Base-by-base conservation (phyloP, 1,140 invertebrate species). In the Eufriesea mexicana region DNA sequence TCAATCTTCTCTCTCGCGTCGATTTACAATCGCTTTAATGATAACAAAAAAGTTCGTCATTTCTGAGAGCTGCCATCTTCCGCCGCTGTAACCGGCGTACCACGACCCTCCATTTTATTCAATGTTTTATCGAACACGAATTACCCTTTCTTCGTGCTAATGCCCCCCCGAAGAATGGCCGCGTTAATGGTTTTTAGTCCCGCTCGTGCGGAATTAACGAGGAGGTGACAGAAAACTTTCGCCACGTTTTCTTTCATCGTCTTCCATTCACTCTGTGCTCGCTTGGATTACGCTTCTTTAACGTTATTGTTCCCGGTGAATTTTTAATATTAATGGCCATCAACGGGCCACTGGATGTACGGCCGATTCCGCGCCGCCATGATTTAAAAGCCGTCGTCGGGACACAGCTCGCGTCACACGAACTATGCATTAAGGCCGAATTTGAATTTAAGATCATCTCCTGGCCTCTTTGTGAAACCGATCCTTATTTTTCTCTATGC, bases 281-380 rank as follows among this genome's bases (percentile, higher is more conserved):
- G 8, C 18, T 20, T 25, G 25, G 77, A 79, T 74, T 45, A 64
- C 47, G 55, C 18, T 73, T 74, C 79, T 73, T 54, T 74, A 62
- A 64, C 59, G 71, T 75, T 75, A 81, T 74, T 81, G 79, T 81
- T 55, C 71, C 35, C 49, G 12, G 20, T 35, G 80, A 59, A 77
- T 82, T 82, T 77, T 82, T 82, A 77, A 82, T 82, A 82, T 77
- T 82, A 82, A 82, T 82, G 45, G 16, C 73, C 80, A 5, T 57
- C 61, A 47, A 28, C 23, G 20, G 2, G 18, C n/a, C 10, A 18
- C 18, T 10, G 72, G 51, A 54, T 42, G 64, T n/a, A 20, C 23
- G 5, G 2, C 25, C 70, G 23, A 64, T 73, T 62, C 20, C 28
- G 45, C 54, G 14, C 12, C n/a, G 7, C 42, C 12, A 45, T 59